Base-by-base conservation (phyloP, 1,140 invertebrate species). In the Macrosteles quadrilineatus region DNA sequence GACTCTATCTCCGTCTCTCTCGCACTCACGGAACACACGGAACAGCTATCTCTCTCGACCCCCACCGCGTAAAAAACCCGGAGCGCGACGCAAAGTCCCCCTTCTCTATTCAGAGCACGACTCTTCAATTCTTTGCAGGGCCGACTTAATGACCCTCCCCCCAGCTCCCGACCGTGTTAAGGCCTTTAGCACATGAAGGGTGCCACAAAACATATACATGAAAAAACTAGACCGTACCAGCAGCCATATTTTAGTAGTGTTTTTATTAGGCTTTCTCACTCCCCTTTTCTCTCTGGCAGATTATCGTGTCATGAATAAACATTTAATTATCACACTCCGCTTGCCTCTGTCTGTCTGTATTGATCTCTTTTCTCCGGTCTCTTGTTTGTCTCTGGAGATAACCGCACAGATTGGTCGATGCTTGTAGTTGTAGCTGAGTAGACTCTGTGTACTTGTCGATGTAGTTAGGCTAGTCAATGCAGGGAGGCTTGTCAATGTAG, bases 71-170 rank as follows among this genome's bases (percentile, higher is more conserved):
- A 72, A 72, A 71, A 64, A 68, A 68, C 43, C 59, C 29, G 53
- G 63, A 68, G 57, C 53, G 47, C 66, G 27, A 50, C 23, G 50
- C 43, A 68, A 59, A 43, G 47, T 62, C 67, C 63, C 57, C 67
- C 67, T 68, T 68, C 63, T 71, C 71, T 69, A 40, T 68, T 66
- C 47, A 62, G 55, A 36, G 62, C 47, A 36, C 43, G 30, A 21
- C 59, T 67, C 21, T 19, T 17, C 65, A 23, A 43, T 59, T 47
- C 67, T 67, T 69, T 68, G 70, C 71, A 67, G 63, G 55, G 59
- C 59, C 70, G 59, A 68, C 71, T 73, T 73, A 73, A 73, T 71
- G 72, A 71, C 72, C 72, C 70, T 55, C 57, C 57, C 21, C 40
- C 36, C 63, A 21, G 12, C 14, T 14, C 14, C n/a, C 21, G 19